A percentile compares a stretch with the other conserved stretches of the same genome.
Evolutionary conservation across 2,888 invertebrate species (phyloP).

Genomic region (Lasioglossum pauxillum): DNA sequence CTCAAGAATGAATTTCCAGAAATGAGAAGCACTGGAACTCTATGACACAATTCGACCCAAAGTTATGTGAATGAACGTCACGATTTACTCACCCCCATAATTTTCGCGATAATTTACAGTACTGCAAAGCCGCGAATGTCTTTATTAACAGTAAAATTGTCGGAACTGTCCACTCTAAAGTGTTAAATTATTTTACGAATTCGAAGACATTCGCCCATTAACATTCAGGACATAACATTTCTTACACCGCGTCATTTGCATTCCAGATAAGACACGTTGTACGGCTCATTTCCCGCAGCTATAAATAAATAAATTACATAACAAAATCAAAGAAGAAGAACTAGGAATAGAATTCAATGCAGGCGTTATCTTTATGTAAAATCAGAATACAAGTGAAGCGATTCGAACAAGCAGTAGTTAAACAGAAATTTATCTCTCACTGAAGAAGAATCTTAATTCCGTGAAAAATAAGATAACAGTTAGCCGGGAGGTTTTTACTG

Average conservation of each 20-base stretch:
- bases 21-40: too few relatives aligned
- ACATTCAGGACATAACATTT: background rate
- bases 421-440: background rate
- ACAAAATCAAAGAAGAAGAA: background rate
- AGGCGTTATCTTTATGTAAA: background rate
- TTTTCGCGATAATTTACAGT: background rate
- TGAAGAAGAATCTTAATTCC: background rate
- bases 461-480: background rate
- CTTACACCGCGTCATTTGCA: background rate
- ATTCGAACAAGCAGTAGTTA: background rate
- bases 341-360: background rate
- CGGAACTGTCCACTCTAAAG: background rate
- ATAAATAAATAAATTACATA: background rate
- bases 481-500: background rate
- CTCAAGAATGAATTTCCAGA: too few relatives aligned
- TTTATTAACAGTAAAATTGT: background rate
- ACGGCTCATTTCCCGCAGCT: background rate
- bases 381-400: background rate
- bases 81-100: background rate
- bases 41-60: too few relatives aligned
- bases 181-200: background rate
- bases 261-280: background rate
- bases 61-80: background rate
- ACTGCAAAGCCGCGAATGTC: background rate
- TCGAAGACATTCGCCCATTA: background rate